Evolutionary conservation across 2,888 invertebrate genomes (phyloP).

Genomic region (Heliconius aoede): DNA sequence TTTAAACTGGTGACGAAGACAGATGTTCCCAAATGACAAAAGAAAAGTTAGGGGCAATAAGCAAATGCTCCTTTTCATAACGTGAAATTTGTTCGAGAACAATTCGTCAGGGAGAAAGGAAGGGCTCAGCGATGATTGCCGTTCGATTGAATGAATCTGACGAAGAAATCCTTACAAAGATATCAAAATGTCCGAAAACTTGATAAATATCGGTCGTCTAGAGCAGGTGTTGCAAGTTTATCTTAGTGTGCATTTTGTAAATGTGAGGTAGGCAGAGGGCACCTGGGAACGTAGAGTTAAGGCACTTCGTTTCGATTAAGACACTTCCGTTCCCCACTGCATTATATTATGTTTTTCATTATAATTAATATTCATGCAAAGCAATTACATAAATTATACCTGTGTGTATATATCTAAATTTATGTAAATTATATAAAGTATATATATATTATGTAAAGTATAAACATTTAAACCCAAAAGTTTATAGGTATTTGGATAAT

Average conservation of each 20-base stretch:
- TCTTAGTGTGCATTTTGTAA: background rate
- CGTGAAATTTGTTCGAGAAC: conserved; percentile 75
- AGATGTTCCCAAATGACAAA: conserved; percentile 66
- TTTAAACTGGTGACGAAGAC: conserved; percentile 54
- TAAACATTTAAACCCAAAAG: conserved; percentile 7
- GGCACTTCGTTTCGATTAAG: too few species aligned
- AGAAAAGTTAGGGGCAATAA: conserved; percentile 74
- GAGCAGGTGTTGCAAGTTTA: conserved; percentile 27
- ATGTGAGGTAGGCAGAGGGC: too few species aligned
- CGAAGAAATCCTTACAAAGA: conserved; percentile 40
- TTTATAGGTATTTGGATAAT: conserved; percentile 16
- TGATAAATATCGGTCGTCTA: conserved; percentile 32
- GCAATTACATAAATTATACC: background rate
- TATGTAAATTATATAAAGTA: too few species aligned
- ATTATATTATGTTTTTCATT: background rate
- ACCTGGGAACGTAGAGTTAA: too few species aligned
- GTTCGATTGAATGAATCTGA: conserved; percentile 55
- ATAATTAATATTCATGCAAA: background rate
- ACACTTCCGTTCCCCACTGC: too few species aligned
- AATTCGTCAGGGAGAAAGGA: conserved; percentile 65
- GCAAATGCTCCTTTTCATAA: conserved; percentile 79
- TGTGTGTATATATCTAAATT: background rate
- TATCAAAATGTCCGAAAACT: conserved; percentile 45
- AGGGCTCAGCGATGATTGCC: conserved; percentile 66
- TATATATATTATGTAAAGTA: too few species aligned